Percentiles rank a stretch among this genome's conserved stretches.
Evolutionary conservation across 2,888 invertebrate genomes (phyloP).

Genomic region (Odontothrips loti): DNA sequence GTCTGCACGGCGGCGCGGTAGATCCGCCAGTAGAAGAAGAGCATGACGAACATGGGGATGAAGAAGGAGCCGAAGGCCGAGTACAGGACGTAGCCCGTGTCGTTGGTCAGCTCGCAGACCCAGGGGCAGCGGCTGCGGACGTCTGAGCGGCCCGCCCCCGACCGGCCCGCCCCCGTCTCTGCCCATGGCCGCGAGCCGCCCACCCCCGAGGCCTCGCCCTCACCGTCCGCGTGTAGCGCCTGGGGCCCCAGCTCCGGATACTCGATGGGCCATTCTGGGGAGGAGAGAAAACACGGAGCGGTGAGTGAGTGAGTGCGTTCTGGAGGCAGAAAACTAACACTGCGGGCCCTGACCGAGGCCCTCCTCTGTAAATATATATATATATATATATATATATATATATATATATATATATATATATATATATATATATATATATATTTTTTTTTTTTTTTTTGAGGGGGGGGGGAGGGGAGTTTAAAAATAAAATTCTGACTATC

Average conservation of each 20-base stretch:
- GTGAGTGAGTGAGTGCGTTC: no score
- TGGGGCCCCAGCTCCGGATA: not conserved
- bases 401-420: no score
- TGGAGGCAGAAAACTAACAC: not conserved
- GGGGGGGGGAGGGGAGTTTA: no score
- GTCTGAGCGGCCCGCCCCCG: not conserved
- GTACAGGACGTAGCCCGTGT: slow-evolving; percentile 93
- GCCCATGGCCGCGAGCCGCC: slow-evolving; percentile 30
- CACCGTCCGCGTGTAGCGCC: slow-evolving; percentile 23
- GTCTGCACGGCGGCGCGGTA: slow-evolving; percentile 91
- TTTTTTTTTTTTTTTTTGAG: no score
- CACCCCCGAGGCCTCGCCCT: not conserved
- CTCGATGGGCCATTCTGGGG: not conserved
- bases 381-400: no score
- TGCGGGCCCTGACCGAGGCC: no score
- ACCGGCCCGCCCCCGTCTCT: not conserved
- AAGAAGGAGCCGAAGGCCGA: slow-evolving; percentile 97
- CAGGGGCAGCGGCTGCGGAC: slow-evolving; percentile 49
- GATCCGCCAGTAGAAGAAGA: slow-evolving; percentile 96
- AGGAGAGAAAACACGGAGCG: no score
- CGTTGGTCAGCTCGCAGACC: slow-evolving; percentile 89
- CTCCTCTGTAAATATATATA: no score
- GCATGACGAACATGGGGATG: slow-evolving; percentile 95
- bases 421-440: no score
- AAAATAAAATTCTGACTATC: no score